Conservation (phyloP, 2,888 invertebrate genomes). For the Epinotia brunnichana region DNA sequence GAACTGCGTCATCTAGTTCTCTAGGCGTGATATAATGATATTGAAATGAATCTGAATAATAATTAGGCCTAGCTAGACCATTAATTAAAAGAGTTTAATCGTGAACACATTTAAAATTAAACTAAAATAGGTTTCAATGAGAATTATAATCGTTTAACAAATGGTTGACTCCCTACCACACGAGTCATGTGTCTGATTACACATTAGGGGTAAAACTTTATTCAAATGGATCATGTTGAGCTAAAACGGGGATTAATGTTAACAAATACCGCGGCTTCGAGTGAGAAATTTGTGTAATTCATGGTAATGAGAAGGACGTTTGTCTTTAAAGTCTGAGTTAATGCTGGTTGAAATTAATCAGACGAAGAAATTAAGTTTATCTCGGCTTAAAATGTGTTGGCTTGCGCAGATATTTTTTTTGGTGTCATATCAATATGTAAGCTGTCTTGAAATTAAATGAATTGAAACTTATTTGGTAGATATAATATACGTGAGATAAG, state of each 20-base stretch:
- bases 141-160: background rate
- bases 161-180: background rate
- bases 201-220: constrained; percentile 39
- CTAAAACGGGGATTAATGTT: constrained; percentile 37
- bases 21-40: no score
- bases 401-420: background rate
- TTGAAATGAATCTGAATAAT: no score
- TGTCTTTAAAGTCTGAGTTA: constrained; percentile 36
- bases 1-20: no score
- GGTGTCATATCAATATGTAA: no score
- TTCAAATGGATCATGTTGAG: constrained; percentile 25
- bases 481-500: no score
- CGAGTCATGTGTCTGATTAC: constrained; percentile 29
- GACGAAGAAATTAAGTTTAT: constrained; percentile 9
- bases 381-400: background rate
- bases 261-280: constrained; percentile 35
- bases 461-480: no score
- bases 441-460: no score
- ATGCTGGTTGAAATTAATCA: constrained; percentile 38
- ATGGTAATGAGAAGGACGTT: constrained; percentile 41
- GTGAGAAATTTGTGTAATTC: constrained; percentile 42
- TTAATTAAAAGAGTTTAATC: no score
- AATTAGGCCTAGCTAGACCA: no score
- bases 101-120: no score
- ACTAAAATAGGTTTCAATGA: background rate